phyloP scores from a whole-genome alignment of 2,797 vertebrate genomes.

The Muscicapa comitata region DNA sequence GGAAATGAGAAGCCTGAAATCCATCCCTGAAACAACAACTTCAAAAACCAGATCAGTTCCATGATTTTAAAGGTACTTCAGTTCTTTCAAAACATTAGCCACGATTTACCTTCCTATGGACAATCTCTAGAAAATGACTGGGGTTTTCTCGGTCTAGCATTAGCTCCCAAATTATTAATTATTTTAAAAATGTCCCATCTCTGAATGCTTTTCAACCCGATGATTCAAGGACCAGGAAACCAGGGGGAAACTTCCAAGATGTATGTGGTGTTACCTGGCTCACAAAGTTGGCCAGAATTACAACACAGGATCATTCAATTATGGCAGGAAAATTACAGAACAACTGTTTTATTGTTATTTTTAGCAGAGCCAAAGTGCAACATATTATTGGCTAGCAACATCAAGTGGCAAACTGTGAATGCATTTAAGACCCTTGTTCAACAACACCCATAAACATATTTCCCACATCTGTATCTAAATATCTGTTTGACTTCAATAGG shows the following conservation, averaged over 20 bases:
- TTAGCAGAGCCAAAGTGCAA: slow-evolving; percentile 13
- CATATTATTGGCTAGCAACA: not conserved
- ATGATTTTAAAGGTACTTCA: not conserved
- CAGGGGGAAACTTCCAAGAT: not conserved
- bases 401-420: slow-evolving; percentile 28
- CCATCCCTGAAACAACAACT: not conserved
- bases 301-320: not conserved
- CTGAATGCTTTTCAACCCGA: not conserved
- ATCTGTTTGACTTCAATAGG: slow-evolving; percentile 8
- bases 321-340: not conserved
- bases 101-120: not conserved
- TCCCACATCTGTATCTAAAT: slow-evolving; percentile 32
- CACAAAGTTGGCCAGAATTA: not conserved
- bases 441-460: slow-evolving; percentile 43
- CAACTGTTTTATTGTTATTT: not conserved
- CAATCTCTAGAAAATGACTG: not conserved
- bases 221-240: not conserved
- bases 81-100: not conserved
- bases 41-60: not conserved
- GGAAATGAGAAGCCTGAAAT: not conserved
- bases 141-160: not conserved
- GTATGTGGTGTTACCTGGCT: not conserved
- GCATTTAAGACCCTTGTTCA: slow-evolving; percentile 28
- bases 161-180: not conserved
- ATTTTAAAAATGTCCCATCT: not conserved